Evolutionary conservation across 30 jellyfish, hydroid and myxozoan species (phyloP).

Genomic region (Clytia hemisphaerica): DNA sequence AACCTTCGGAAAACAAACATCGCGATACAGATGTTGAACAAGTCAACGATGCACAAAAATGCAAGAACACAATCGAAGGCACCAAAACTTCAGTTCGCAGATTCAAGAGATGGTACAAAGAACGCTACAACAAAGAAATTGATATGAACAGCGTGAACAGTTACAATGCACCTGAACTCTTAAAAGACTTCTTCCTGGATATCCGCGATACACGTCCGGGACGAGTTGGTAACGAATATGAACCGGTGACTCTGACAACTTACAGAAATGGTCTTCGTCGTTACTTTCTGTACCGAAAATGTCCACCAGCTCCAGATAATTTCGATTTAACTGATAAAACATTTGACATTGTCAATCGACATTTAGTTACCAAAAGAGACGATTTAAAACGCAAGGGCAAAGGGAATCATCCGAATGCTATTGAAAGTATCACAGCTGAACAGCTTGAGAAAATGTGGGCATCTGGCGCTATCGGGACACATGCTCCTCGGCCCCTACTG

Average conservation of each 20-base stretch:
- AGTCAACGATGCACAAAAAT: slow-evolving; percentile 91
- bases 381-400: slow-evolving; percentile 92
- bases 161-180: slow-evolving; percentile 87
- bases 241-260: slow-evolving; percentile 96
- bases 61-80: slow-evolving; percentile 96
- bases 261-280: slow-evolving; percentile 93
- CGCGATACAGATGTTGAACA: slow-evolving; percentile 90
- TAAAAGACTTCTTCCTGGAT: slow-evolving; percentile 89
- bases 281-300: slow-evolving; percentile 79
- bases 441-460: slow-evolving; percentile 98
- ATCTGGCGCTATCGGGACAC: slow-evolving; percentile 94
- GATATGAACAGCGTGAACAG: slow-evolving; percentile 86
- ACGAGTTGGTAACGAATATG: slow-evolving; percentile 93
- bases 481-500: slow-evolving; percentile 95
- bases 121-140: slow-evolving; percentile 58
- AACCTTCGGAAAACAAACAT: background rate
- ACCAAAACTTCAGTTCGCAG: slow-evolving; percentile 94
- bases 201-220: slow-evolving; percentile 98
- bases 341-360: slow-evolving; percentile 85
- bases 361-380: slow-evolving; percentile 81
- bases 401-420: slow-evolving; percentile 97
- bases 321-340: slow-evolving; percentile 92
- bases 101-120: slow-evolving; percentile 91
- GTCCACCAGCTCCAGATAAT: slow-evolving; percentile 92
- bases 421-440: slow-evolving; percentile 92